Evolutionary conservation across 2,888 invertebrate genomes (phyloP), one percentile per base, ranked within the genome.

Genomic region (Thyatira batis): DNA sequence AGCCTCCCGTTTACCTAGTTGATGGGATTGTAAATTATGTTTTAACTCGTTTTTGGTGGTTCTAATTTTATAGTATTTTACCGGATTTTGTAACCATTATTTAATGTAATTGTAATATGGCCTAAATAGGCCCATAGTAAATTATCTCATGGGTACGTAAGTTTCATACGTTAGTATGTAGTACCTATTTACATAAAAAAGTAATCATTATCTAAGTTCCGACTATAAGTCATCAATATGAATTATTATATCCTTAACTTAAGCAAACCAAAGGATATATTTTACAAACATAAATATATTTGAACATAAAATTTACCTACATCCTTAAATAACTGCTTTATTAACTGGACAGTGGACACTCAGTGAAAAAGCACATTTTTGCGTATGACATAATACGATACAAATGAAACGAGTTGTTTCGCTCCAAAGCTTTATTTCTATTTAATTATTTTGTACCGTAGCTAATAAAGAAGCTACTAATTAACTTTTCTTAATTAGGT

Each of bases 391-490:
- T 39, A 39, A 11, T 17, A 39, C 5, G 5, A 13, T 8, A 17
- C 10, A 28, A 48, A 48, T 48, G 17, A 17, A 28, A 48, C 17
- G 27, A 17, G 39, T 39, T 39, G 39, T 17, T 39, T 39, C 23
- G n/a, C 1, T n/a, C 25, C 56, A 50, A 54, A 57, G 49, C 57
- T 50, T 51, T 52, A 54, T 55, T 53, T 51, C 45, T 48, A 59
- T 54, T 66, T 70, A 66, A 72, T 73, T 73, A 74, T 63, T 66
- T 63, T 71, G 63, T 61, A 67, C 64, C 39, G n/a, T 17, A n/a
- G 64, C 66, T 70, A 71, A 68, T 64, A 71, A 71, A 69, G 63
- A 53, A 67, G 66, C 68, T 67, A 69, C 67, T 75, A 76, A 77
- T 77, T 76, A 76, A 69, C 65, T 67, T 63, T 61, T 58, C 58